Evolutionary conservation across 2,797 vertebrate genomes (phyloP).

Genomic region (Botia almorhae): DNA sequence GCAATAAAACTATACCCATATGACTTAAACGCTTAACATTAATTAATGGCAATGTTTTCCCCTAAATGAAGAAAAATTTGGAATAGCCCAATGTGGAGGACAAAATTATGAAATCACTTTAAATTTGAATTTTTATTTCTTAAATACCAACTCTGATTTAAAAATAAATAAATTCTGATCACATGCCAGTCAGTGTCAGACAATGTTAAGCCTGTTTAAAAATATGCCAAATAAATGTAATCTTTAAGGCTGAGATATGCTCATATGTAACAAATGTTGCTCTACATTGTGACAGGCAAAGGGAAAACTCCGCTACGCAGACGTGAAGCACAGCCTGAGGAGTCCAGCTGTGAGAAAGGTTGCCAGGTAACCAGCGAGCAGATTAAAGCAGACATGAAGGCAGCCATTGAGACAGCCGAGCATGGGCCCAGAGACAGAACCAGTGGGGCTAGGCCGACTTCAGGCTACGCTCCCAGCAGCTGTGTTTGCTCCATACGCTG

Average conservation of each 20-base stretch:
- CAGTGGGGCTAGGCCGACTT: slow-evolving; percentile 65
- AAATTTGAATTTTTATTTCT: too few species aligned
- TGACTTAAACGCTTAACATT: neutral
- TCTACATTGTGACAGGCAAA: slow-evolving; percentile 79
- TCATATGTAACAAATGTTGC: neutral
- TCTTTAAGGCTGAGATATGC: neutral
- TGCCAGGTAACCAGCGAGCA: slow-evolving; percentile 98
- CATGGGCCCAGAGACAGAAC: slow-evolving; percentile 58
- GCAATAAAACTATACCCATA: neutral
- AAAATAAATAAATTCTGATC: neutral
- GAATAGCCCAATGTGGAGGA: too few species aligned
- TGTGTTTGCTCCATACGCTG: slow-evolving; percentile 67
- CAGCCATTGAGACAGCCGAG: slow-evolving; percentile 86
- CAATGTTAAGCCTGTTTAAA: too few species aligned
- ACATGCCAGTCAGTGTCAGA: neutral
- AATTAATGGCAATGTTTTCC: too few species aligned
- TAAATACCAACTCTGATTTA: too few species aligned
- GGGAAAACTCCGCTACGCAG: slow-evolving; percentile 92
- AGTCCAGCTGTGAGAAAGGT: slow-evolving; percentile 94
- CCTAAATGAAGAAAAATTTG: too few species aligned
- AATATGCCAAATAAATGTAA: neutral
- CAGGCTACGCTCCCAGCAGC: slow-evolving; percentile 54
- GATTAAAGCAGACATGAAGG: slow-evolving; percentile 99
- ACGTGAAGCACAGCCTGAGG: slow-evolving; percentile 73
- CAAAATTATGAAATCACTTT: too few species aligned